phyloP scores from a whole-genome alignment of 2,888 invertebrate species.

The Plusia festucae region DNA sequence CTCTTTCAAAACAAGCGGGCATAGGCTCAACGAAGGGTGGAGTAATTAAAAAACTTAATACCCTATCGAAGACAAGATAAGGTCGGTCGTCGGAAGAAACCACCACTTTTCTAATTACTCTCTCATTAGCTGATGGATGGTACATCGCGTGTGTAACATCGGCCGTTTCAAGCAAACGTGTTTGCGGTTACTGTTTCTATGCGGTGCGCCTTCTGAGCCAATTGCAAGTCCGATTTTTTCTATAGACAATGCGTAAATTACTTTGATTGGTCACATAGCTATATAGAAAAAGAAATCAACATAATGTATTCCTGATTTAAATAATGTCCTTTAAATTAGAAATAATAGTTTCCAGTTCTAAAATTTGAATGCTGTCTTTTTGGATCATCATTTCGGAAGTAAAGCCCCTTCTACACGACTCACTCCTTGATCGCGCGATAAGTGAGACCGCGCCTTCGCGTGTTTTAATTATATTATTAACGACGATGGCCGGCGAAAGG shows the following conservation, averaged over 20 bases:
- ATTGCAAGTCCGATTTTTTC: slow-evolving; percentile 49
- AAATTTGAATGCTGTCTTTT: slow-evolving; percentile 43
- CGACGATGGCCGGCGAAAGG: slow-evolving; percentile 84
- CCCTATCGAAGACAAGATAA: slow-evolving; percentile 88
- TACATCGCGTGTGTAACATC: slow-evolving; percentile 54
- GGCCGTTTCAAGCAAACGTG: slow-evolving; percentile 56
- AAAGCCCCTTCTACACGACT: slow-evolving; percentile 62
- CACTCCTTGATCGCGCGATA: slow-evolving; percentile 84
- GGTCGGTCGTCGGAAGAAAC: slow-evolving; percentile 85
- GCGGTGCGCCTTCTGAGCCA: slow-evolving; percentile 48
- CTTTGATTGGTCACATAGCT: slow-evolving; percentile 32
- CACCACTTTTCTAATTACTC: slow-evolving; percentile 87
- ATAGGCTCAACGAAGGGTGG: slow-evolving; percentile 63
- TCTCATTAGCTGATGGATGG: slow-evolving; percentile 88
- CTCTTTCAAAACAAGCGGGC: slow-evolving; percentile 29
- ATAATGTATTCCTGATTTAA: background rate
- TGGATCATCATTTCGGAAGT: slow-evolving; percentile 33
- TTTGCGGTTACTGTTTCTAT: slow-evolving; percentile 51
- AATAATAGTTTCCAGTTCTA: slow-evolving; percentile 13
- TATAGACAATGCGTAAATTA: slow-evolving; percentile 37
- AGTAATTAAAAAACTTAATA: slow-evolving; percentile 86
- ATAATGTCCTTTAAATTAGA: background rate
- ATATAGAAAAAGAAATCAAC: slow-evolving; percentile 8
- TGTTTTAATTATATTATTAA: slow-evolving; percentile 90
- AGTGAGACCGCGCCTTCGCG: slow-evolving; percentile 85